phyloP scores from a whole-genome alignment of 2,888 invertebrate genomes.

The Rotaria socialis region DNA sequence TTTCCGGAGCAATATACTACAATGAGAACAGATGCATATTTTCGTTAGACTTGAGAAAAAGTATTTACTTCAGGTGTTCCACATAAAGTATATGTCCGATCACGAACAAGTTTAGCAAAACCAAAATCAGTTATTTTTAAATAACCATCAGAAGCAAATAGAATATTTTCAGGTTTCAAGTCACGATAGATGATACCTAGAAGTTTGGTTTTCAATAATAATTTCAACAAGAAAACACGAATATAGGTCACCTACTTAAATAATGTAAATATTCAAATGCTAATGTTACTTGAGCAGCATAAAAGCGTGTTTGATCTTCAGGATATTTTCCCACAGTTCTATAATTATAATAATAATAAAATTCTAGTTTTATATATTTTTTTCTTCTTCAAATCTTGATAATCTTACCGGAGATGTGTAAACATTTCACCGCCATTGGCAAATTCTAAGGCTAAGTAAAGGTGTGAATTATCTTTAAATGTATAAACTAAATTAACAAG shows the following conservation, averaged over 20 bases:
- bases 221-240: neutral
- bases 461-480: conserved; percentile 46
- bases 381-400: neutral
- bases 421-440: conserved; percentile 46
- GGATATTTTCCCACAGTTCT: conserved; percentile 41
- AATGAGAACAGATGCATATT: neutral
- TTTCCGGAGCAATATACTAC: conserved; percentile 45
- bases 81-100: conserved; percentile 45
- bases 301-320: conserved; percentile 45
- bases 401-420: conserved; percentile 43
- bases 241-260: conserved; percentile 36
- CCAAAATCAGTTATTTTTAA: conserved; percentile 46
- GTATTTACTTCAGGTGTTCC: conserved; percentile 43
- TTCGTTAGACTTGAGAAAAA: neutral
- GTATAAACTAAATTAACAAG: conserved; percentile 43
- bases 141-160: conserved; percentile 44
- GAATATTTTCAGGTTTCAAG: conserved; percentile 46
- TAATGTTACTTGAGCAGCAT: conserved; percentile 44
- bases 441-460: conserved; percentile 46
- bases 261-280: conserved; percentile 46
- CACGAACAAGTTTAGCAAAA: conserved; percentile 45
- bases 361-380: neutral
- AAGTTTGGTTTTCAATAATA: neutral
- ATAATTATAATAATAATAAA: neutral
- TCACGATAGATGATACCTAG: conserved; percentile 51